Evolutionary conservation across 2,113 vertebrate genomes (phyloP), one percentile per base, ranked within the genome.

Genomic region (Ranitomeya imitator): DNA sequence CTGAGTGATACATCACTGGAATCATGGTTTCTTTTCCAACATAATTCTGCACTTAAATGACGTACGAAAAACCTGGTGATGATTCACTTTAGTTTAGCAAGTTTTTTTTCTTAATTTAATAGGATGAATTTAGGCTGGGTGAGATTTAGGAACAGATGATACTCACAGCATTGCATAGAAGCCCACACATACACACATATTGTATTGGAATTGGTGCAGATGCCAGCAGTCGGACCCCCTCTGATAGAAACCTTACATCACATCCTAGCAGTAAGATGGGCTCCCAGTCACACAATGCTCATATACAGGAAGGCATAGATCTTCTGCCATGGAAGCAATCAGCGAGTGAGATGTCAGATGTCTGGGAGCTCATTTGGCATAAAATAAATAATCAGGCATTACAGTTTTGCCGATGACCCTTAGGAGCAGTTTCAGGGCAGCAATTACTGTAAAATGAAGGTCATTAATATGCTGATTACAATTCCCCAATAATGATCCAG

Each of bases 401-500:
- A 45, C 31, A 86, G 78, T 79, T 77, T 86, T 86, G 45, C 78
- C 6, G 45, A 31, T 67, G 85, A 61, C 76, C 85, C 76, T 63
- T 6, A 26, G 85, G 85, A 79, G 12, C 60, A 55, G 85, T 86
- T 79, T 31, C 60, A 65, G 85, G 85, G 76, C 85, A 86, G 76
- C 85, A 79, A 86, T 86, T 79, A 86, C 85, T 67, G 65, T 86
- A 55, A 86, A 86, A 79, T 86, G 76, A 79, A 86, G 85, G 85
- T 86, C 79, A 86, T 86, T 86, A 67, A 86, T 79, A 86, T 79
- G 85, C 76, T 86, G 85, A 79, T 86, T 74, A 90, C 85, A 59
- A 67, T 89, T 92, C 90, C 91, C 61, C 67, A 83, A 85, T 93
- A 95, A 95, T 88, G 92, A 93, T 91, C 90, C 86, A 88, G 93